These are phyloP conservation scores for Epistrophe eligans DNA, from an alignment of 2,888 invertebrate species.

Conservation along the genomic window DNA sequence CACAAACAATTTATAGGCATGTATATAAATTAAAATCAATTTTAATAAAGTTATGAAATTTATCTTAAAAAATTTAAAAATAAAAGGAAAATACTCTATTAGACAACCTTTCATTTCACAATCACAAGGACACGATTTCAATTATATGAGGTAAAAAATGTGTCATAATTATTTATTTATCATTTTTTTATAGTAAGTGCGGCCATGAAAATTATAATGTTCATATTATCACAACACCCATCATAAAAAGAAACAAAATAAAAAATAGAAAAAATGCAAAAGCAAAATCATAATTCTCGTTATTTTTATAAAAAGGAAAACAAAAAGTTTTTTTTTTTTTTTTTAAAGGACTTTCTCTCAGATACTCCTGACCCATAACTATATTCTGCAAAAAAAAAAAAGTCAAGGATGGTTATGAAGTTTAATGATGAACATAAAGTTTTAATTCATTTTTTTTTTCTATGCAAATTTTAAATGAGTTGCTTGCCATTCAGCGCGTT, in stretches of 20 bases:
- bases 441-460: slow-evolving; percentile 36
- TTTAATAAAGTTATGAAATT: too few relatives aligned
- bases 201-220: not conserved
- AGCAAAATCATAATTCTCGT: slow-evolving; percentile 2
- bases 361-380: slow-evolving; percentile 3
- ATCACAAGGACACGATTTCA: too few relatives aligned
- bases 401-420: not conserved
- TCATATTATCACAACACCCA: not conserved
- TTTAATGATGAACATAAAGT: slow-evolving; percentile 69
- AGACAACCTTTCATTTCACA: too few relatives aligned
- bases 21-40: too few relatives aligned
- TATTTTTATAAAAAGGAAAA: not conserved
- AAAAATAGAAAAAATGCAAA: not conserved
- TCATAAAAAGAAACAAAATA: not conserved
- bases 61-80: too few relatives aligned
- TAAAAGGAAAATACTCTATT: too few relatives aligned
- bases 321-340: too few relatives aligned
- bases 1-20: too few relatives aligned
- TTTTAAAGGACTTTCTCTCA: not conserved
- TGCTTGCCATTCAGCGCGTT: slow-evolving; percentile 41
- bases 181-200: not conserved
- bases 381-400: not conserved
- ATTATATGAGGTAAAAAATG: not conserved
- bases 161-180: not conserved
- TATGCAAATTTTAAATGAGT: slow-evolving; percentile 70